These are phyloP conservation scores for Plusia festucae DNA, from an alignment of 2,888 invertebrate genomes.

Conservation along the genomic window DNA sequence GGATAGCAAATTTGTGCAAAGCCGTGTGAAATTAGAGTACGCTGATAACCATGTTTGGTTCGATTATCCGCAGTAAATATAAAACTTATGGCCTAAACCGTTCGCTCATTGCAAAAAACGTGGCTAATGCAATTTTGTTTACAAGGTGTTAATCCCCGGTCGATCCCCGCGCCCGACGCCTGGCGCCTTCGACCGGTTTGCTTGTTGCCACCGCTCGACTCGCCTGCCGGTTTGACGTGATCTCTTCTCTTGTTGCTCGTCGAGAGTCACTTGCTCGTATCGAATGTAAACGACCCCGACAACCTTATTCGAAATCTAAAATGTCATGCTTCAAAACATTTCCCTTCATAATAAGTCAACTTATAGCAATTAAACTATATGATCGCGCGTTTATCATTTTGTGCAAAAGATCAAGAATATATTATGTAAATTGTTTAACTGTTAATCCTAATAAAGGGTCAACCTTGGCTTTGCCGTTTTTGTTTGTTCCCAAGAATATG, in stretches of 20 bases:
- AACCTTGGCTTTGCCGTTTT: slow-evolving; percentile 75
- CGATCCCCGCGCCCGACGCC: slow-evolving; percentile 74
- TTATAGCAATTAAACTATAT: slow-evolving; percentile 21
- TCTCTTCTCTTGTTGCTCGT: slow-evolving; percentile 84
- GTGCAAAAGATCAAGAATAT: slow-evolving; percentile 18
- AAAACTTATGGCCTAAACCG: slow-evolving; percentile 52
- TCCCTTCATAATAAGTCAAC: slow-evolving; percentile 27
- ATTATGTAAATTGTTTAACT: slow-evolving; percentile 28
- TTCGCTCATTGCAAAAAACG: slow-evolving; percentile 67
- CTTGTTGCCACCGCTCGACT: slow-evolving; percentile 82
- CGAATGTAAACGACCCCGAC: slow-evolving; percentile 85
- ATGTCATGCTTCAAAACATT: slow-evolving; percentile 51
- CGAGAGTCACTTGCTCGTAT: slow-evolving; percentile 79
- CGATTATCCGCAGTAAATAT: slow-evolving; percentile 40
- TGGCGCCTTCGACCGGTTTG: slow-evolving; percentile 88
- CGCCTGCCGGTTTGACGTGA: slow-evolving; percentile 86
- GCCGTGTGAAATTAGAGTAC: slow-evolving; percentile 38
- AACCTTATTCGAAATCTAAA: slow-evolving; percentile 71
- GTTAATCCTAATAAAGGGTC: slow-evolving; percentile 55
- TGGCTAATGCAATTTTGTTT: slow-evolving; percentile 85
- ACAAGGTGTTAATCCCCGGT: slow-evolving; percentile 84
- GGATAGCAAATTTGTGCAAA: slow-evolving; percentile 39
- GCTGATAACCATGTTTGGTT: slow-evolving; percentile 39
- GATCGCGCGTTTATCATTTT: slow-evolving; percentile 18
- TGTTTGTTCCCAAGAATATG: slow-evolving; percentile 62